Percentiles rank a stretch among this genome's conserved stretches.
Conservation (phyloP, 2,888 invertebrate species). For the Stenchaetothrips biformis region DNA sequence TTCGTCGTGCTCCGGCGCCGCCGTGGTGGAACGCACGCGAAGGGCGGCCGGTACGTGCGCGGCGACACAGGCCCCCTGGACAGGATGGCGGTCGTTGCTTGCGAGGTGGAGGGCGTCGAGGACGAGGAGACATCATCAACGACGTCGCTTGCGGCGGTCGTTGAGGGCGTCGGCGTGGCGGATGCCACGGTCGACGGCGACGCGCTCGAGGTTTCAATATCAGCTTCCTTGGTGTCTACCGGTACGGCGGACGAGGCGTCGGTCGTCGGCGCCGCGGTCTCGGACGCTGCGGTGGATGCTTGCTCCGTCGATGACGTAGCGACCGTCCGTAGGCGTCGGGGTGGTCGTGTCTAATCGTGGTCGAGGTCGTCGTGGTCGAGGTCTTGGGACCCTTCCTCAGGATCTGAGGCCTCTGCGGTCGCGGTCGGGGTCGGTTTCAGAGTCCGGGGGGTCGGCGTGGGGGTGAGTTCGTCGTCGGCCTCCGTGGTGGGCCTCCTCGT, state of each 20-base stretch:
- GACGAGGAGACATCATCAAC: background rate
- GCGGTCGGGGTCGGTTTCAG: slow-evolving; percentile 26
- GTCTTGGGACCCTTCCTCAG: background rate
- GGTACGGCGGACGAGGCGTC: background rate
- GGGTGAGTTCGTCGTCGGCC: slow-evolving; percentile 10
- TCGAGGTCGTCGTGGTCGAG: slow-evolving; percentile 27
- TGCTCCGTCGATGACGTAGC: background rate
- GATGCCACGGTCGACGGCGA: background rate
- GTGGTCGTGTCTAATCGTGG: slow-evolving; percentile 24
- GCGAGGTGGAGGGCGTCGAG: background rate
- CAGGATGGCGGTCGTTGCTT: background rate
- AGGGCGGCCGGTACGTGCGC: background rate
- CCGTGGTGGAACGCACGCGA: background rate
- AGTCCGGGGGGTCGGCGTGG: slow-evolving; percentile 22
- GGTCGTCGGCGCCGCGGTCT: background rate
- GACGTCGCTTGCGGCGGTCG: background rate
- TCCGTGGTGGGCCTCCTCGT: background rate
- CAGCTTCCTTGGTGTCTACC: background rate
- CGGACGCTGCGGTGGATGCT: background rate
- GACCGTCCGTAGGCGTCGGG: background rate
- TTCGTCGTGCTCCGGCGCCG: background rate
- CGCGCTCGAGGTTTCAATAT: background rate
- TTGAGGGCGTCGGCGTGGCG: background rate
- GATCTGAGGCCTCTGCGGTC: background rate
- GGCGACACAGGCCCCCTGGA: background rate